Evolutionary conservation across 37 sponge, comb jelly and placozoan species (phyloP), one percentile per base, ranked within the genome.

Genomic region (Ianthella basta): DNA sequence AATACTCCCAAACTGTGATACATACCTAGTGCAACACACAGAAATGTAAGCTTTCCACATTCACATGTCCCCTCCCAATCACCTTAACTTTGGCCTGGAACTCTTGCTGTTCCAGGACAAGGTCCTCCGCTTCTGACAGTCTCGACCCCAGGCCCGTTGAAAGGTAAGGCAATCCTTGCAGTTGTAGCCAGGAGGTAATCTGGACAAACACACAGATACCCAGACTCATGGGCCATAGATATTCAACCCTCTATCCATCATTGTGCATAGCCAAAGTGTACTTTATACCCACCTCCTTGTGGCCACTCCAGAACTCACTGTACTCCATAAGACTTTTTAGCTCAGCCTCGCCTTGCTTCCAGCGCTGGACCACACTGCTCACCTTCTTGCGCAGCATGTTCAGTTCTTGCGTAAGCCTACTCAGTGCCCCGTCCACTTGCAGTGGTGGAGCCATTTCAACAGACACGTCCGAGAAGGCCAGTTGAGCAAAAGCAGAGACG

Each of bases 21-120:
- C n/a, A n/a, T n/a, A n/a, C n/a, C n/a, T n/a, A n/a, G n/a, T n/a
- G n/a, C n/a, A n/a, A n/a, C n/a, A 44, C 50, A 44, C 8, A 44
- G 50, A 44, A 44, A 8, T 10, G 8, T 44, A 3, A 44, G 50
- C 8, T 3, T 44, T 44, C 50, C 8, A 44, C 8, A 44, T 44
- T 44, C 50, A 3, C 50, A 44, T 44, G 8, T 8, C 50, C 50
- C 3, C 50, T 44, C 50, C 36, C 37, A 75, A 39, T 75, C 50
- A 75, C 78, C n/a, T 75, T 41, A 8, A 75, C 78, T 75, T 75
- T 75, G n/a, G 54, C 37, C 12, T 40, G 15, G 25, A 75, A 75
- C 25, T 75, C 78, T 41, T 53, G 24, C 21, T 53, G 78, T 41
- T 75, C 78, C 13, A 75, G 44, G 1, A 50, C 40, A 50, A 75